Evolutionary conservation across 2,888 invertebrate genomes (phyloP), one percentile per base, ranked within the genome.

Genomic region (Agonopterix subpropinquella): DNA sequence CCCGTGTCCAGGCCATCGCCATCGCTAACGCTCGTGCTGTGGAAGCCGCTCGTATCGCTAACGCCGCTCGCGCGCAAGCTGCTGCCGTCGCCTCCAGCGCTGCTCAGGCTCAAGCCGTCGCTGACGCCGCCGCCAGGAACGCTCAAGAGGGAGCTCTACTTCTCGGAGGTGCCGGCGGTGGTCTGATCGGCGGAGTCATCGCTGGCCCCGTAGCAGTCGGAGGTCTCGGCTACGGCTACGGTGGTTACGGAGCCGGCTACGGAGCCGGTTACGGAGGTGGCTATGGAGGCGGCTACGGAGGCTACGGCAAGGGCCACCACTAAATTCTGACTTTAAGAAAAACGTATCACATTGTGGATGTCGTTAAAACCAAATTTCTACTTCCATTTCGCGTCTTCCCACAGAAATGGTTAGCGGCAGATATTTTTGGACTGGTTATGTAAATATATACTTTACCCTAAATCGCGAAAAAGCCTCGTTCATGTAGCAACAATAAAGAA

Each of bases 321-420:
- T 58, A 28, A 28, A 28, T 28, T 28, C 28, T 28, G 28, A 28
- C 28, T 28, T 28, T 28, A 61, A 63, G 57, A 64, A 55, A 62
- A 55, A 54, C 62, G 53, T 56, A 58, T 58, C 58, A 61, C 62
- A 61, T 15, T 41, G 37, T 11, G 15, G 36, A 8, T 45, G 39
- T 15, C 45, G 15, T 13, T 41, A 1, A 36, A 62, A 67, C 71
- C 67, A 61, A 76, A 68, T 75, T 48, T 80, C 78, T 82, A 77
- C 73, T 78, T 66, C 80, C 81, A 77, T 85, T 84, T 85, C 79
- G 55, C 61, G 64, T 57, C 56, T 66, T 69, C 59, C 49, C 53
- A 64, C 64, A 61, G 80, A 84, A 84, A 83, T 81, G 81, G 82
- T 75, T 73, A 73, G 75, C 78, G 76, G 82, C 80, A 80, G 73